Evolutionary conservation across 2,888 invertebrate species (phyloP).

Genomic region (Thecocarcelia acutangulata): DNA sequence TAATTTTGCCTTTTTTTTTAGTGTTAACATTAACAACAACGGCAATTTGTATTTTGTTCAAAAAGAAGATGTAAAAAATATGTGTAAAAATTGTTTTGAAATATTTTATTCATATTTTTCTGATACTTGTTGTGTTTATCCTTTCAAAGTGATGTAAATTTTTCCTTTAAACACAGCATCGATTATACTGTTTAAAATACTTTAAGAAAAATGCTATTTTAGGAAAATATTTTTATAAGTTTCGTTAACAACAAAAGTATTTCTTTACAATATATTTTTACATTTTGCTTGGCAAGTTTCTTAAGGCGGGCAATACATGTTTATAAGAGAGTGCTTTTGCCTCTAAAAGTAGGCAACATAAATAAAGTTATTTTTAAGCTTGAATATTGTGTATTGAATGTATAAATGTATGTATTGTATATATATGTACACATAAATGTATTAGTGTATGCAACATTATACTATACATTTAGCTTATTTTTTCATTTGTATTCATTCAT

Average conservation of each 20-base stretch:
- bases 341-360: constrained; percentile 21
- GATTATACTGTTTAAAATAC: constrained; percentile 10
- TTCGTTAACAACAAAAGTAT: not conserved
- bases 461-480: too few species aligned
- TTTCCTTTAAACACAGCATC: not conserved
- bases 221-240: not conserved
- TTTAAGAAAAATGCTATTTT: constrained; percentile 23
- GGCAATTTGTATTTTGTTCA: not conserved
- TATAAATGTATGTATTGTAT: too few species aligned
- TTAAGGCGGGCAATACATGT: not conserved
- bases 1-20: too few species aligned
- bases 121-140: not conserved
- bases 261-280: constrained; percentile 3
- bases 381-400: not conserved
- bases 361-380: not conserved
- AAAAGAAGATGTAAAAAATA: not conserved
- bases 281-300: not conserved
- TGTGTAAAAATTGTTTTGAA: not conserved
- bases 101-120: constrained; percentile 17
- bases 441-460: too few species aligned
- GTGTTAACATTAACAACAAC: too few species aligned
- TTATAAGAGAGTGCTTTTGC: not conserved
- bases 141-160: constrained; percentile 17
- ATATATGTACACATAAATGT: too few species aligned
- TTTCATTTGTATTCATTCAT: too few species aligned